Evolutionary conservation across 1,140 invertebrate genomes (phyloP), one percentile per base, ranked within the genome.

Genomic region (Odontomachus brunneus): DNA sequence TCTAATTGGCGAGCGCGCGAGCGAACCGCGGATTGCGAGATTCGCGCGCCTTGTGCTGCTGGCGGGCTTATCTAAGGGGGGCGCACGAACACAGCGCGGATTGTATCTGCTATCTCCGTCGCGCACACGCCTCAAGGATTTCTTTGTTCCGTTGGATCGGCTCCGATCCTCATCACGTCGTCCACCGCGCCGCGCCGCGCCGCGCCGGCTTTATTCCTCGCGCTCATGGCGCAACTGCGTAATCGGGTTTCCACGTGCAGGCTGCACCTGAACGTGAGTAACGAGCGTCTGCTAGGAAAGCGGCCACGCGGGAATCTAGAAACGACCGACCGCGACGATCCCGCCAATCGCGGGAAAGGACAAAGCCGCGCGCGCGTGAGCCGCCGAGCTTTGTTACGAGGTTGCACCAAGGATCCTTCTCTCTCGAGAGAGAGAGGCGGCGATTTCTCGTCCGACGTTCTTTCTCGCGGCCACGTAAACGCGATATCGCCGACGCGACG

Each of bases 261-360:
- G 44, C 82, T 86, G 90, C 91, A 92, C 90, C 91, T 92, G 90
- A 92, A 90, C 89, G 90, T 92, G 91, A 92, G 85, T 92, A 92
- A 92, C 84, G 82, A 87, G 60, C 83, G 82, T 85, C 85, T 84
- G 63, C 84, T 65, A 71, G 73, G 65, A 65, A 89, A 85, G 81
- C 76, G 65, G 82, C 26, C 55, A 60, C 59, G 51, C 14, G 76
- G 84, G 82, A 88, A 90, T 87, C 80, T 85, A 74, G 65, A 57
- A 88, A 85, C 78, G 33, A 26, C 24, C 53, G 38, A 19, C 22
- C 75, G 29, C 44, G 38, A 14, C 22, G 22, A 53, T 48, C 49
- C 83, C 33, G 67, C 83, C 53, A 67, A 80, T 57, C 84, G 57
- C 53, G 57, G 11, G 59, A 82, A 86, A 82, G 87, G 81, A 89